phyloP scores from a whole-genome alignment of 2,113 vertebrate genomes.

The Xiphias gladius region DNA sequence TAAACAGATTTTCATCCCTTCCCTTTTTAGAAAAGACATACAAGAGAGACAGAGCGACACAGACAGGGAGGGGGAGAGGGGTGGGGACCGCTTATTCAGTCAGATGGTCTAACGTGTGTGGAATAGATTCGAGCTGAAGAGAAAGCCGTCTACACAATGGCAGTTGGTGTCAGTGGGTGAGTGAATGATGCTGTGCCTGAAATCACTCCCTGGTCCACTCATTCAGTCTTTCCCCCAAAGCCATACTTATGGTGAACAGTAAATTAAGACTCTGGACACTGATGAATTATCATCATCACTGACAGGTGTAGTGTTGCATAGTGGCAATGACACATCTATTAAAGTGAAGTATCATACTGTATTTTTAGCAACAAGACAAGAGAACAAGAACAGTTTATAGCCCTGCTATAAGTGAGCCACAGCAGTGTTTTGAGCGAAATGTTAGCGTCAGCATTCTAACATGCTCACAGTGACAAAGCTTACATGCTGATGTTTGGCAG shows the following conservation, averaged over 20 bases:
- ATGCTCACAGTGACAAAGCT: background rate
- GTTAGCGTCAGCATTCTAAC: background rate
- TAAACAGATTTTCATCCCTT: conserved; percentile 67
- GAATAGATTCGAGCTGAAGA: conserved; percentile 66
- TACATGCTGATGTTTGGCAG: background rate
- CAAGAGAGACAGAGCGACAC: conserved; percentile 28
- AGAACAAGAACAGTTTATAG: background rate
- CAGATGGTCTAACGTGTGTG: conserved; percentile 67
- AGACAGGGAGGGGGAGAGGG: conserved; percentile 31
- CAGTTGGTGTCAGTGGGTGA: conserved; percentile 46
- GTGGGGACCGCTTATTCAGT: conserved; percentile 72
- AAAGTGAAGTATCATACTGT: background rate
- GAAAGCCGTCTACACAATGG: conserved; percentile 53
- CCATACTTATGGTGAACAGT: background rate
- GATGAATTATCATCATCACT: conserved; percentile 1
- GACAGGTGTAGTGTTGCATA: background rate
- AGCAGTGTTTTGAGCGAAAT: background rate
- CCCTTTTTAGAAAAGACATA: conserved; percentile 63
- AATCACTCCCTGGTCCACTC: conserved; percentile 14
- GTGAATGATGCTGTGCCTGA: conserved; percentile 26
- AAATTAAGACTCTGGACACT: background rate
- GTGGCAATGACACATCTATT: background rate
- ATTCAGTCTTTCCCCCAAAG: conserved; percentile 11
- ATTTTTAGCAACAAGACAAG: background rate
- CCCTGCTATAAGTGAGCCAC: background rate